A percentile compares a stretch with the other conserved stretches of the same genome.
Conservation (phyloP, 2,797 vertebrate genomes). For the Acrossocheilus wenchowensis region DNA sequence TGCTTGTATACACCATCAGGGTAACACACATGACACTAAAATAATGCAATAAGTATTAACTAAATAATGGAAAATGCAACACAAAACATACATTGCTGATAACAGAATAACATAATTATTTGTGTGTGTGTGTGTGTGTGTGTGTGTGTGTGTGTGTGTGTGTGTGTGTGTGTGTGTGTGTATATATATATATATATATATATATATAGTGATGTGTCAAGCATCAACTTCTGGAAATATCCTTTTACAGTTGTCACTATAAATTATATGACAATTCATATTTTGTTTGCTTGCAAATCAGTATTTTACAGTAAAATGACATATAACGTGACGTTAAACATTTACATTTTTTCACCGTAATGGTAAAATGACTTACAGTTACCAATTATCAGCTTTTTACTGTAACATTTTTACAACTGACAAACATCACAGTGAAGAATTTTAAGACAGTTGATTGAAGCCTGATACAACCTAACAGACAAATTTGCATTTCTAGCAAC, state of each 20-base stretch:
- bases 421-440: not conserved
- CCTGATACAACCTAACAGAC: not conserved
- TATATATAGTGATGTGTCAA: no score
- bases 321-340: not conserved
- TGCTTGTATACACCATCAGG: not conserved
- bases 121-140: no score
- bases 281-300: not conserved
- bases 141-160: no score
- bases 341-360: not conserved
- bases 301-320: not conserved
- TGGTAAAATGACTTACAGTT: not conserved
- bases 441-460: constrained; percentile 1
- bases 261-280: not conserved
- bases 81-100: not conserved
- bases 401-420: not conserved
- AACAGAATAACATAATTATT: not conserved
- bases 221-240: not conserved
- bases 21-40: not conserved
- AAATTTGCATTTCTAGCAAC: not conserved
- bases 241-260: not conserved
- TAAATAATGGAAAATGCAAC: not conserved
- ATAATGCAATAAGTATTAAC: not conserved
- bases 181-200: no score
- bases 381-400: not conserved
- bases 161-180: no score